phyloP scores from a whole-genome alignment of 2,888 invertebrate genomes.

The Oligia fasciuncula region DNA sequence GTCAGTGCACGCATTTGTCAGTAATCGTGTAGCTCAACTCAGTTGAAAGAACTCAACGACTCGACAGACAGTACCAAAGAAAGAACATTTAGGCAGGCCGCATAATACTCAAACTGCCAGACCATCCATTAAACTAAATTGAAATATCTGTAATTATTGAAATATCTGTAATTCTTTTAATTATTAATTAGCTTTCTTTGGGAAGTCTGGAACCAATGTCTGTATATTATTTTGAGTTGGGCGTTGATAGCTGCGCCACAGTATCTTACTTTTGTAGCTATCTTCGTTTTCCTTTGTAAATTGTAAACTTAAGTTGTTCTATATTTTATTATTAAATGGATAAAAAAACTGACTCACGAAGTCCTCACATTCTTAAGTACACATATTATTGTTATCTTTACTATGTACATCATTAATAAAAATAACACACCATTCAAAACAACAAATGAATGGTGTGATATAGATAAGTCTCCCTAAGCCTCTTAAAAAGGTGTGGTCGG shows the following conservation, averaged over 20 bases:
- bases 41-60: background rate
- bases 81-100: background rate
- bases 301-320: no score
- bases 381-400: background rate
- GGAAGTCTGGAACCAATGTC: no score
- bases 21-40: background rate
- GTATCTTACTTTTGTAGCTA: no score
- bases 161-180: no score
- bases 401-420: conserved; percentile 1
- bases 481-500: conserved; percentile 30
- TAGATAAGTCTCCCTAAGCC: conserved; percentile 35
- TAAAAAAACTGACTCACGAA: background rate
- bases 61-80: background rate
- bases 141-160: no score
- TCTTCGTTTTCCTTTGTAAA: no score
- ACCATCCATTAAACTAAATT: no score
- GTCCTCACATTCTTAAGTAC: background rate
- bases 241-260: no score
- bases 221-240: no score
- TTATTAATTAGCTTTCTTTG: no score
- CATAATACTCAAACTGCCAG: background rate
- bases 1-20: background rate
- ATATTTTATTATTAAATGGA: no score
- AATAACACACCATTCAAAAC: conserved; percentile 27
- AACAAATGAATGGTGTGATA: conserved; percentile 20